Conservation (phyloP, 1,140 invertebrate genomes). For the Araneus ventricosus region DNA sequence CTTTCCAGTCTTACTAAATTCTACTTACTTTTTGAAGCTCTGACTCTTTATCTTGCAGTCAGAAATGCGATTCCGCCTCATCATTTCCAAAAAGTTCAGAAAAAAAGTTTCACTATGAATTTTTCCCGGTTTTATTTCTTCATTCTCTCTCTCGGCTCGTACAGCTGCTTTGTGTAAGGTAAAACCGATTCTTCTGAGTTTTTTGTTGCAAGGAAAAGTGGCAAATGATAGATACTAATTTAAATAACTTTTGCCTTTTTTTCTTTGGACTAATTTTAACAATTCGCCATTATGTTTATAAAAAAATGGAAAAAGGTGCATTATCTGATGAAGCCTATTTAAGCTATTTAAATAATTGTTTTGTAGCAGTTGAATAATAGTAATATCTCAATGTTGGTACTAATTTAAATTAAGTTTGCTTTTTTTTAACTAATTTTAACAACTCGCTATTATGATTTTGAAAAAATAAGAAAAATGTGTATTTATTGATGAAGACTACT, state of each 20-base stretch:
- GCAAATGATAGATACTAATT: not conserved
- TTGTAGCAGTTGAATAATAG: too few species aligned
- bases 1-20: not conserved
- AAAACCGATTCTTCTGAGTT: not conserved
- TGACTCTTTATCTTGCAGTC: not conserved
- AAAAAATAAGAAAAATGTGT: too few species aligned
- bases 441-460: too few species aligned
- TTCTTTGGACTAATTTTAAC: too few species aligned
- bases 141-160: not conserved
- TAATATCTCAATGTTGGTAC: too few species aligned
- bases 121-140: not conserved
- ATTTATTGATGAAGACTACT: too few species aligned
- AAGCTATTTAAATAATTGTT: too few species aligned
- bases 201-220: not conserved
- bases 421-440: too few species aligned
- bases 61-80: not conserved
- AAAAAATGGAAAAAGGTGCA: too few species aligned
- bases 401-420: not conserved
- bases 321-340: too few species aligned
- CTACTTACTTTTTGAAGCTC: not conserved
- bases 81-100: not conserved
- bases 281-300: too few species aligned
- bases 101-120: not conserved
- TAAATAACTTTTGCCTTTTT: not conserved
- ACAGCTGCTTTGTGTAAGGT: not conserved